phyloP scores from a whole-genome alignment of 2,888 invertebrate genomes.

The Cataglyphis altisquamis region DNA sequence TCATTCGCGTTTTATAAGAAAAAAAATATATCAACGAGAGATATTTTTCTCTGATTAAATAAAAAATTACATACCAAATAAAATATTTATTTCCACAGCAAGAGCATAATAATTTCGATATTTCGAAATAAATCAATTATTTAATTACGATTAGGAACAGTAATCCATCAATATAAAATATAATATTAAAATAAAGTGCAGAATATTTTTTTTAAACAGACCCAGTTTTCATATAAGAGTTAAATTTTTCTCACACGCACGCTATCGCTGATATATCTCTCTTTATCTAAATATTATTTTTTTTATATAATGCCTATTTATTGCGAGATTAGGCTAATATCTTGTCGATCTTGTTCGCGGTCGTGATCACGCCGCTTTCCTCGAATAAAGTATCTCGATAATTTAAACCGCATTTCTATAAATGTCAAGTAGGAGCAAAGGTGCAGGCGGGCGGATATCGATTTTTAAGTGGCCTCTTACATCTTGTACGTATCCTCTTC shows the following conservation, averaged over 20 bases:
- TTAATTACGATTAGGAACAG: not conserved
- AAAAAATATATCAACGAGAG: not conserved
- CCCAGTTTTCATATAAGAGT: not conserved
- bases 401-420: constrained; percentile 31
- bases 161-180: not conserved
- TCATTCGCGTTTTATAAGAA: constrained; percentile 32
- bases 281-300: not conserved
- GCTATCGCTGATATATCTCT: not conserved
- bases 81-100: not conserved
- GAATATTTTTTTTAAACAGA: not conserved
- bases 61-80: not conserved
- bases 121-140: not conserved
- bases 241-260: not conserved
- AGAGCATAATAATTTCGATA: not conserved
- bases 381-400: constrained; percentile 13
- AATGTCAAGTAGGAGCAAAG: constrained; percentile 6
- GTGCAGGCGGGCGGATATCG: constrained; percentile 38
- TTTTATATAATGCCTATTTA: not conserved
- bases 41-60: not conserved
- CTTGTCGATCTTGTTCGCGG: not conserved
- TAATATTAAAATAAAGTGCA: not conserved
- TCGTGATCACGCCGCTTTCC: not conserved
- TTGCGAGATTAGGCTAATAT: not conserved
- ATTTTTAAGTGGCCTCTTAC: constrained; percentile 46
- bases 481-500: constrained; percentile 31